Conservation (phyloP, 2,888 invertebrate species). For the Ceriagrion tenellum region DNA sequence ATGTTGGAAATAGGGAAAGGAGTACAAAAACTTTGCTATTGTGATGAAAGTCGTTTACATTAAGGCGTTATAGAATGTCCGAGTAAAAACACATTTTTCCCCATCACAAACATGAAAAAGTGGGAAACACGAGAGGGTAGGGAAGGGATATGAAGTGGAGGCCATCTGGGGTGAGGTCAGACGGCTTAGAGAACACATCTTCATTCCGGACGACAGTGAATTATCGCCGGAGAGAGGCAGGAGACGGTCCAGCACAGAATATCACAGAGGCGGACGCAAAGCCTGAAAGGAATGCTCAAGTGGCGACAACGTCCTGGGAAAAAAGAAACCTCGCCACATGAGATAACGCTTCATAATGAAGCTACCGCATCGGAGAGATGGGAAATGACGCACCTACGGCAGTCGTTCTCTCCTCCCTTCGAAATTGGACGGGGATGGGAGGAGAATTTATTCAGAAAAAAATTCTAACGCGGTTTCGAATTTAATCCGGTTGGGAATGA, state of each 20-base stretch:
- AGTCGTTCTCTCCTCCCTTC: too few species aligned
- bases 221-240: background rate
- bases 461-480: background rate
- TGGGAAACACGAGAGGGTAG: background rate
- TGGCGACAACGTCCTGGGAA: background rate
- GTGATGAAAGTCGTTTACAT: too few species aligned
- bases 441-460: background rate
- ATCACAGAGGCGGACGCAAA: background rate
- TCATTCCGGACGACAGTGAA: constrained; percentile 3
- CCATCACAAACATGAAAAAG: background rate
- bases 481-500: background rate
- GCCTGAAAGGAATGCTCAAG: background rate
- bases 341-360: background rate
- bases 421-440: background rate
- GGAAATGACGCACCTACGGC: too few species aligned
- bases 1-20: too few species aligned
- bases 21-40: too few species aligned
- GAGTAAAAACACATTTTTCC: too few species aligned
- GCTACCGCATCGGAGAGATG: background rate
- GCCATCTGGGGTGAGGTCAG: background rate
- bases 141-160: background rate
- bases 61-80: too few species aligned
- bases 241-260: background rate
- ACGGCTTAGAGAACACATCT: background rate
- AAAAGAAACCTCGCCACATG: background rate